Evolutionary conservation across 53 echinoderm and acorn worm species (phyloP), one percentile per base, ranked within the genome.

Genomic region (Holothuria scabra): DNA sequence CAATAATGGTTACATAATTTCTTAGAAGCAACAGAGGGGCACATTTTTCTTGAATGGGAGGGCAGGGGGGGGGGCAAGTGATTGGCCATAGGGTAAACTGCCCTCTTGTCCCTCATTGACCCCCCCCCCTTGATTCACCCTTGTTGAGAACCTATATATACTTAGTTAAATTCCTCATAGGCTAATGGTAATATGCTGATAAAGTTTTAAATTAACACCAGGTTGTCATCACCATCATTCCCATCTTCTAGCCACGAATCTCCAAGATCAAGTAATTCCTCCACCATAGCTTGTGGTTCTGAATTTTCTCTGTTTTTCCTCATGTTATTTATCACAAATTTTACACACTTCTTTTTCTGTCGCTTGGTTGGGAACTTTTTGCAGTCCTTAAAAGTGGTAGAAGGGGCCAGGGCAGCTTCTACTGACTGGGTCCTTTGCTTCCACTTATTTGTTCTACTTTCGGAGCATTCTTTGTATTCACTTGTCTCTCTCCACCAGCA

Each of bases 321-420:
- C 10, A 56, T 44, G 28, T 26, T 32, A 16, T 84, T 52, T 80
- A 60, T 84, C 32, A 49, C 79, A 2, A 44, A 59, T 29, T 60
- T 89, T 23, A 67, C 14, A 68, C 89, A 89, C 44, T 59, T 76
- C 67, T 46, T 78, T 44, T 68, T 67, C 46, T 38, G 23, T 22
- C 56, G 59, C 60, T 79, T 89, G 61, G 46, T 68, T 30, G 20
- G 11, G 32, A 66, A 28, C 21, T 19, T 60, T 1, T n/a, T 57
- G 59, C 89, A 89, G 59, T 89, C 78, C 22, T 82, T 78, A 8
- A 78, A 35, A 11, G 67, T 49, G 25, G 87, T 87, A 6, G 4
- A 87, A 28, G 10, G 63, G 28, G 56, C 57, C 1, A 56, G 2
- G 30, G 76, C 76, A 10, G 76, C 76, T 49, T 84, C 88, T 6